Evolutionary conservation across 2,797 vertebrate species (phyloP).

Genomic region (Karalla daura): DNA sequence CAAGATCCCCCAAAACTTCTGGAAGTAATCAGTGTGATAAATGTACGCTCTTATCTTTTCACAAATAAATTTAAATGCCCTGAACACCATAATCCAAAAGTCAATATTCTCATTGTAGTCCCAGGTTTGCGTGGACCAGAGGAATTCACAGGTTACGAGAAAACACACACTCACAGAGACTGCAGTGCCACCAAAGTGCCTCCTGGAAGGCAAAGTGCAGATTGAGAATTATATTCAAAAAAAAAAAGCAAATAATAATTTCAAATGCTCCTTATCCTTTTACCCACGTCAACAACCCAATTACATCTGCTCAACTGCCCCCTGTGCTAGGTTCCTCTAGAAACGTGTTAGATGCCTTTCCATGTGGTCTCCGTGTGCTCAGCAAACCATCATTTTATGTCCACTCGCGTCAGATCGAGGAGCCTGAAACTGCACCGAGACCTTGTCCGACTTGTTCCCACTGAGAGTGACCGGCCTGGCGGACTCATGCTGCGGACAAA

Average conservation of each 20-base stretch:
- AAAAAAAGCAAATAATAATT: no score
- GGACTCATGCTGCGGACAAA: slow-evolving; percentile 83
- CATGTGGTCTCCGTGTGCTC: slow-evolving; percentile 12
- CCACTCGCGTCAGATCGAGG: slow-evolving; percentile 52
- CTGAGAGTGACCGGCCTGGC: slow-evolving; percentile 68
- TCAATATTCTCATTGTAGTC: slow-evolving; percentile 43
- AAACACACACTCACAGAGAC: slow-evolving; percentile 61
- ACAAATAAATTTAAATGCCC: slow-evolving; percentile 70
- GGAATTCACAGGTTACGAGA: slow-evolving; percentile 73
- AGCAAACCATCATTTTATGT: slow-evolving; percentile 63
- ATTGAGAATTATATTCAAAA: slow-evolving; percentile 40
- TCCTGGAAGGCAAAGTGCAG: slow-evolving; percentile 75
- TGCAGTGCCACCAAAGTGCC: slow-evolving; percentile 77
- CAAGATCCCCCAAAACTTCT: slow-evolving; percentile 58
- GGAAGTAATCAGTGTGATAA: slow-evolving; percentile 58
- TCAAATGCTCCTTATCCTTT: slow-evolving; percentile 43
- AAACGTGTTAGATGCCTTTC: slow-evolving; percentile 27
- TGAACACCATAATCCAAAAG: slow-evolving; percentile 48
- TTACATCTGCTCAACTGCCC: slow-evolving; percentile 39
- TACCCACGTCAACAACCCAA: slow-evolving; percentile 39
- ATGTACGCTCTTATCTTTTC: slow-evolving; percentile 40
- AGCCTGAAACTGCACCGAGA: slow-evolving; percentile 59
- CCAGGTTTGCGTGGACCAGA: slow-evolving; percentile 40
- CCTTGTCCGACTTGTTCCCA: slow-evolving; percentile 66
- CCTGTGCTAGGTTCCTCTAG: slow-evolving; percentile 22